A percentile compares a stretch with the other conserved stretches of the same genome.
Conservation (phyloP, 2,113 vertebrate species). For the Python bivittatus region DNA sequence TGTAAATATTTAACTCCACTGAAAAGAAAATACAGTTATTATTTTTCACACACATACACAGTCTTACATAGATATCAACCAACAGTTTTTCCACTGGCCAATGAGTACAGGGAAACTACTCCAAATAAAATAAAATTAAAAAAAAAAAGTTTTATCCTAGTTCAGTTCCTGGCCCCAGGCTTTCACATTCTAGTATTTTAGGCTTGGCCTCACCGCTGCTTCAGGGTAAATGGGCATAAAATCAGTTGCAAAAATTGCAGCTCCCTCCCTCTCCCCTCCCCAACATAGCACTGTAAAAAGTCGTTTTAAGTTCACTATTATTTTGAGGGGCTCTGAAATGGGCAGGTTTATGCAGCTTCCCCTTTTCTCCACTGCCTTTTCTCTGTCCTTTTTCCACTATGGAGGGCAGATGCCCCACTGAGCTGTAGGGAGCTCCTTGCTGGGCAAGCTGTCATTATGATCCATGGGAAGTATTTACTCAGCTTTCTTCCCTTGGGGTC, state of each 20-base stretch:
- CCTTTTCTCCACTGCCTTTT: not conserved
- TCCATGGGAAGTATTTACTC: not conserved
- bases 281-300: not conserved
- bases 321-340: accelerated
- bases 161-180: not conserved
- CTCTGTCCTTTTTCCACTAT: not conserved
- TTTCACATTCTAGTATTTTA: not conserved
- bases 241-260: not conserved
- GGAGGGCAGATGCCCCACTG: not conserved
- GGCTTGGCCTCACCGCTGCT: not conserved
- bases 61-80: not conserved
- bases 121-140: not conserved
- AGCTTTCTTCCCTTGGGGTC: not conserved
- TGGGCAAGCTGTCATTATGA: not conserved
- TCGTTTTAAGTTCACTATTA: not conserved
- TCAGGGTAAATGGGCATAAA: not conserved
- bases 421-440: not conserved
- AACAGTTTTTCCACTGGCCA: not conserved
- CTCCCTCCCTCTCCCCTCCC: not conserved
- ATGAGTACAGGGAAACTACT: not conserved
- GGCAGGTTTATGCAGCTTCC: not conserved
- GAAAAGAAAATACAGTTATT: not conserved
- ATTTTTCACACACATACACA: not conserved
- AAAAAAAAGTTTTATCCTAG: not conserved
- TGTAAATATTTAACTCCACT: not conserved